These are phyloP conservation scores for Helarctos malayanus DNA, from an alignment of 2,797 vertebrate species.

Conservation along the genomic window DNA sequence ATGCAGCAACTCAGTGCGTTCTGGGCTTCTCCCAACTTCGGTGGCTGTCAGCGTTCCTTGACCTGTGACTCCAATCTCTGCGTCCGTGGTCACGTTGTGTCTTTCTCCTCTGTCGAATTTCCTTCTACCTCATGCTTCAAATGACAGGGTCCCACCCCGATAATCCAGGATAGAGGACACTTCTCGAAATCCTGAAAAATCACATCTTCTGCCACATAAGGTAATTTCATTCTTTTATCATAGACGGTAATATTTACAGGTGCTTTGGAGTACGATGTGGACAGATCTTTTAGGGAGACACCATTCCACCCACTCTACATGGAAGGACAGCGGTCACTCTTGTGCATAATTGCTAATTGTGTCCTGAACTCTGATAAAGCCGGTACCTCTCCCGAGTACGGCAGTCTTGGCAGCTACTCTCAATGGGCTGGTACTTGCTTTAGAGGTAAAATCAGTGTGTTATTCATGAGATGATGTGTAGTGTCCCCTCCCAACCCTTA, in stretches of 20 bases:
- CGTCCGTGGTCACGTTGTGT: not conserved
- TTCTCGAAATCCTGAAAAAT: not conserved
- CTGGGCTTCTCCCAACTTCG: too few relatives aligned
- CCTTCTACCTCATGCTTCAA: not conserved
- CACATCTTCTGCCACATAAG: not conserved
- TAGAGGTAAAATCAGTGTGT: not conserved
- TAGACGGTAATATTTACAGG: not conserved
- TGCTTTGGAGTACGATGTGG: not conserved
- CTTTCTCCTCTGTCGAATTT: not conserved
- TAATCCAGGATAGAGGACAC: not conserved
- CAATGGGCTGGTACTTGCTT: not conserved
- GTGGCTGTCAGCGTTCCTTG: not conserved
- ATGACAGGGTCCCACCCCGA: too few relatives aligned
- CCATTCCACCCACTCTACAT: not conserved
- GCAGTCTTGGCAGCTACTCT: not conserved
- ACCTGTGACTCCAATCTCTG: not conserved
- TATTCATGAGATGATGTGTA: not conserved
- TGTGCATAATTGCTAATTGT: not conserved
- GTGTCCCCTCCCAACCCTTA: not conserved
- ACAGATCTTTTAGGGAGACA: not conserved
- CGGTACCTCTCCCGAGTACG: not conserved
- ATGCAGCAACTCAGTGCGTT: too few relatives aligned
- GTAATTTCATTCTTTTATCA: not conserved
- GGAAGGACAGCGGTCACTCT: not conserved
- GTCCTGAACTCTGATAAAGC: not conserved